Evolutionary conservation across 1,140 invertebrate species (phyloP), one percentile per base, ranked within the genome.

Genomic region (Theocolax elegans): DNA sequence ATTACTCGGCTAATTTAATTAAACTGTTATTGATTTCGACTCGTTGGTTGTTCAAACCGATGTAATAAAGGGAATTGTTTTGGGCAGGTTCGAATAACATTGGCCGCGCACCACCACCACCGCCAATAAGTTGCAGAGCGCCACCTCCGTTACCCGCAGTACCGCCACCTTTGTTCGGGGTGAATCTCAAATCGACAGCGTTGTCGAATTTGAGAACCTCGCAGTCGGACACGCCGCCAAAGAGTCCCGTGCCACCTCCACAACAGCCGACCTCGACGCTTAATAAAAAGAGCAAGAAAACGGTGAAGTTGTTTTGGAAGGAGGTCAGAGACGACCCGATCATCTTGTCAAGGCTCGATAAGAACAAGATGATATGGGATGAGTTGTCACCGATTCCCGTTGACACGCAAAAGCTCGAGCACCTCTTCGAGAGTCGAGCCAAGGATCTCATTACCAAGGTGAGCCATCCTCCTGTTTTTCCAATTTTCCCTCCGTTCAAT

Each of bases 251-350:
- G 12, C 68, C 72, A 67, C 78, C 77, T 79, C 54, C 58, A 9
- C 54, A 59, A 31, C 87, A 72, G 79, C 82, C 74, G 71, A 80
- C 78, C 2, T 67, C 71, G 10, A 56, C 79, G 3, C 59, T 81
- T 7, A 87, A 89, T 19, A 93, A 93, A 79, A 98, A 98, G 82
- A 96, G 91, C 76, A 98, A 98, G 83, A 99, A 99, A 84, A 99
- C 97, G n/a, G 93, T 99, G 4, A 98, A 98, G 87, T 87, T 99
- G n/a, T 99, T 99, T 83, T 99, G 98, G 98, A 95, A 95, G 81
- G 96, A 99, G 86, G 91, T 96, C 6, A 89, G 94, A 71, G 95
- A 97, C 72, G 95, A 96, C 81, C 90, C 91, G 19, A 89, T 92
- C 17, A 91, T 93, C 13, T 85, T 92, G 40, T 89, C 91, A 4